These are phyloP conservation scores for Otus sunia DNA, from an alignment of 2,113 vertebrate genomes.

Conservation along the genomic window DNA sequence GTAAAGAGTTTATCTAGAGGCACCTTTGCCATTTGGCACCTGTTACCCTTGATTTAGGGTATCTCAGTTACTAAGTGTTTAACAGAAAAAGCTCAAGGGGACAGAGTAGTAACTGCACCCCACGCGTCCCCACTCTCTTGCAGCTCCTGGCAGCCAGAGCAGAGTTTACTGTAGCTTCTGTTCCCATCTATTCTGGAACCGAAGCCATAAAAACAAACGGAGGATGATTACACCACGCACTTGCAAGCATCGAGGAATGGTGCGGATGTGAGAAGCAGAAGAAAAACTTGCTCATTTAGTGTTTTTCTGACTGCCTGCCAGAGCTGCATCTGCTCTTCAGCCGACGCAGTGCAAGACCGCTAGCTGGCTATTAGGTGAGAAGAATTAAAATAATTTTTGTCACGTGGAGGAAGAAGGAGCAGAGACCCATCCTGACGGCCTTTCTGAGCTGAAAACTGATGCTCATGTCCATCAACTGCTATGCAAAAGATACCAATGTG, in stretches of 20 bases:
- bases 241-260: not conserved
- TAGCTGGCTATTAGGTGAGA: not conserved
- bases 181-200: not conserved
- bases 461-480: not conserved
- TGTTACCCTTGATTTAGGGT: not conserved
- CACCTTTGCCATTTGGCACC: not conserved
- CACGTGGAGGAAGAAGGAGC: not conserved
- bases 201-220: not conserved
- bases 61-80: not conserved
- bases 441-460: not conserved
- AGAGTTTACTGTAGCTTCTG: not conserved
- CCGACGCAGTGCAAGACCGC: not conserved
- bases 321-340: slow-evolving; percentile 24
- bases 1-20: not conserved
- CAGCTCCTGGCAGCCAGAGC: not conserved
- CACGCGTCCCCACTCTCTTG: not conserved
- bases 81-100: not conserved
- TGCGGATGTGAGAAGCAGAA: not conserved
- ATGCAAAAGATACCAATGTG: not conserved
- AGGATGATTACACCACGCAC: not conserved
- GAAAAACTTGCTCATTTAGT: slow-evolving; percentile 39
- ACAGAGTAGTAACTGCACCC: not conserved
- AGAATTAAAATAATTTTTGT: not conserved
- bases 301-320: slow-evolving; percentile 42
- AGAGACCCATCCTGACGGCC: not conserved